Evolutionary conservation across 2,797 vertebrate species (phyloP), one percentile per base, ranked within the genome.

Genomic region (Crypturellus tataupa): DNA sequence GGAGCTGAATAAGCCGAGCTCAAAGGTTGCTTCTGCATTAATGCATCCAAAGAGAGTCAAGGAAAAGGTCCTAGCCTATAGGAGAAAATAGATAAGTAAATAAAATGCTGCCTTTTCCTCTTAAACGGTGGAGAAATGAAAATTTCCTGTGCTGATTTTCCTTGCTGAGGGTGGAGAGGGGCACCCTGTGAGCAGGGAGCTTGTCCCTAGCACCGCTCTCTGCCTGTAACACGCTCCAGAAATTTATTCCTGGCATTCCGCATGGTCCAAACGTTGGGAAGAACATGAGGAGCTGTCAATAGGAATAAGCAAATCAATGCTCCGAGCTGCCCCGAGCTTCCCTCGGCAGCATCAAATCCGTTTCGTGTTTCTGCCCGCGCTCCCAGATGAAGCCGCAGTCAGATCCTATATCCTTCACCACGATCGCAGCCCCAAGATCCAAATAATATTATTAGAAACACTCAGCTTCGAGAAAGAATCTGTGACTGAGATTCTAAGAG

Each of bases 21-120:
- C 65, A 88, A 77, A 80, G 91, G 60, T 67, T 90, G 35, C 39
- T 81, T 94, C 67, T 84, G 67, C 70, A 93, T 93, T 95, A 80
- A 83, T 89, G 70, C 47, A 80, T 71, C 42, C 75, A 92, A 73
- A 89, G 90, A 89, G 75, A 92, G 76, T 69, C 46, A 23, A 47
- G 10, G 72, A 67, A 77, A 73, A 39, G 12, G 39, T 78, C 69
- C 44, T 85, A 80, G 55, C 53, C 72, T 80, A 24, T 51, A 65
- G 44, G 46, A 51, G 29, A 78, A 69, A 76, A 80, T 46, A 47
- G 21, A 46, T 46, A 18, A 47, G 19, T 47, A 65, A 82, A 31
- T 37, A 44, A 79, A 91, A 94, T 90, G 40, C 59, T 91, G 29
- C 16, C 16, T 10, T 55, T 55, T 29, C 53, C 29, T 18, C 27